Evolutionary conservation across 1,140 invertebrate genomes (phyloP), one percentile per base, ranked within the genome.

Genomic region (Cylas formicarius): DNA sequence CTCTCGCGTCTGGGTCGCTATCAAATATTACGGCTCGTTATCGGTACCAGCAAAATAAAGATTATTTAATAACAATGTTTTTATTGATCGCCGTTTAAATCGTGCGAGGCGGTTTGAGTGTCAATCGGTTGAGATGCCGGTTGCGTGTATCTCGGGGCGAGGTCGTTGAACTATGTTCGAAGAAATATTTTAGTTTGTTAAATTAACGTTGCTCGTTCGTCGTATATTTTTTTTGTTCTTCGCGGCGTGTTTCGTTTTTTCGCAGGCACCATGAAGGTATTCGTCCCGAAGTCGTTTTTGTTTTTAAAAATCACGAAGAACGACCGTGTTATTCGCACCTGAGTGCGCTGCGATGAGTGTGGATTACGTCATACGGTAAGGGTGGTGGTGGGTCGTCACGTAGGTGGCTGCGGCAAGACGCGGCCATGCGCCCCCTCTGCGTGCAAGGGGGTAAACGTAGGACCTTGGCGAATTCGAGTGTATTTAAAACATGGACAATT

Each of bases 401-500:
- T n/a, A n/a, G n/a, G n/a, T 26, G 28, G 18, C 45, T 37, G 45
- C 19, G 13, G 34, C 21, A 23, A 32, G 38, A 42, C 42, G 42
- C 49, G 50, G 60, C 60, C 58, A 62, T 61, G 60, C 55, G 51
- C 52, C 39, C 44, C 29, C 46, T 45, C 41, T 47, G 42, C 47
- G 23, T 1, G 36, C 14, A 17, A 37, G 32, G 44, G 44, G 42
- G 35, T 42, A 52, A 43, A 39, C 43, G 42, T 44, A 56, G 58
- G 58, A 62, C 57, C 55, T 55, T 58, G 18, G 26, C 36, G 17
- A 35, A 6, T 14, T 26, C 10, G 10, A 9, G 28, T 50, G 53
- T 53, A 44, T 26, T 35, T 32, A 13, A 55, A 62, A 50, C 49
- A 66, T 65, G 63, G 62, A 67, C 56, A 57, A 58, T 49, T 63